Base-by-base conservation (phyloP, 2,797 vertebrate species). In the Centroberyx gerrardi region DNA sequence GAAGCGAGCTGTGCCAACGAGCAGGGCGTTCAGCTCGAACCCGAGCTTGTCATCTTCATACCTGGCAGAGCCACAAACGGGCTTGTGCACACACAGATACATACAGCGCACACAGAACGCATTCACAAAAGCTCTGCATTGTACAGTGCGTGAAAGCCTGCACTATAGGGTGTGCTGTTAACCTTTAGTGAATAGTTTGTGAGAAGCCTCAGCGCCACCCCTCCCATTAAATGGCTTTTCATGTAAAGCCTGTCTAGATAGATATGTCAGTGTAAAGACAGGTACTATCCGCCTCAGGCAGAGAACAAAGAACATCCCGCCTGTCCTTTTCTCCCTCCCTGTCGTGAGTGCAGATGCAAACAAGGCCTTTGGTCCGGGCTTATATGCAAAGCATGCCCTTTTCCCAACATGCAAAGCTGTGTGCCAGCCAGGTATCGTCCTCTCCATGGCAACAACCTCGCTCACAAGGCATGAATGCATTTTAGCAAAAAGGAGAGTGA, bases 1-100 rank as follows among this genome's bases (percentile, higher is more conserved):
- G 93, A 94, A 95, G 92, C 87, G 85, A 94, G 90, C 92, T 94
- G 89, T 82, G 90, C 90, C 92, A 85, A 87, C 81, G 77, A 80
- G 83, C 67, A 72, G 92, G 79, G 67, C 46, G 70, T 70, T 87
- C 65, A 90, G 78, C 74, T 89, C 87, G 87, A 93, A 93, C 81
- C 80, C 68, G 72, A 87, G 66, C 84, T 42, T 63, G 62, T 76
- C 68, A 17, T 53, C 49, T 14, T 33, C 53, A 31, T 29, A 14
- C 28, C 60, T 60, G 27, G 14, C 18, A 38, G 36, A 40, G 9
- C 38, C 38, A 40, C 38, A 40, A 9, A 8, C 9, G 38, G 42
- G 51, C 64, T 54, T 29, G 22, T 44, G 58, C 66, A 18, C 15
- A 36, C 49, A 53, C 18, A 36, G 29, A 61, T 38, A 14, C 42